A percentile compares a stretch with the other conserved stretches of the same genome.
These are phyloP conservation scores for Halichoeres trimaculatus DNA, from an alignment of 2,113 vertebrate genomes.

Conservation along the genomic window DNA sequence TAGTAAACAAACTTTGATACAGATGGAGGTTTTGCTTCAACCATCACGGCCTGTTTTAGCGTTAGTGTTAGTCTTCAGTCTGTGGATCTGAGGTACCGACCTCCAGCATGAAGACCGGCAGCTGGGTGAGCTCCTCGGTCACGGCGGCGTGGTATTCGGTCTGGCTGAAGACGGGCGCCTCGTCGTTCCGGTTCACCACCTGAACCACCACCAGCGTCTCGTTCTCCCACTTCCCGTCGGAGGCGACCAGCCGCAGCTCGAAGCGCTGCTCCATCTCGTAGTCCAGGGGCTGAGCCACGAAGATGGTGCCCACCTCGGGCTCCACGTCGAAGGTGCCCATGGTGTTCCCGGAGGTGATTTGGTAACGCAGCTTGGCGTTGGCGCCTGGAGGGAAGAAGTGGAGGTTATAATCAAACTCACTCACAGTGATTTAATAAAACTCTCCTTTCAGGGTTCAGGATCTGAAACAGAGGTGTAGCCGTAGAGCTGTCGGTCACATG, in stretches of 20 bases:
- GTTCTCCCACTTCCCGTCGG: slow-evolving; percentile 93
- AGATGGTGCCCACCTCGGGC: slow-evolving; percentile 87
- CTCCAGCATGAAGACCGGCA: slow-evolving; percentile 87
- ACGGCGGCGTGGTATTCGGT: slow-evolving; percentile 85
- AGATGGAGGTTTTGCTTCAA: too few relatives aligned
- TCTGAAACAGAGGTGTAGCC: too few relatives aligned
- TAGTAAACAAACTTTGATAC: too few relatives aligned
- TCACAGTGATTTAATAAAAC: too few relatives aligned
- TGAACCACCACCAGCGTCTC: slow-evolving; percentile 85
- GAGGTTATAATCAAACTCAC: background rate
- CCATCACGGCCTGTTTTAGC: too few relatives aligned
- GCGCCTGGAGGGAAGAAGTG: slow-evolving; percentile 79
- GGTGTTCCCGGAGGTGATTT: slow-evolving; percentile 88
- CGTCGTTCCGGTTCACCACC: slow-evolving; percentile 89
- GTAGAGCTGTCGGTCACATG: background rate
- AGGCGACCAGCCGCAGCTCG: slow-evolving; percentile 87
- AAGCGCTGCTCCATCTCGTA: slow-evolving; percentile 87
- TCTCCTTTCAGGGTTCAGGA: too few relatives aligned
- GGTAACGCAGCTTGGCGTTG: slow-evolving; percentile 90
- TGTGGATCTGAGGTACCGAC: slow-evolving; percentile 59
- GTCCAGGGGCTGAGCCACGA: slow-evolving; percentile 88
- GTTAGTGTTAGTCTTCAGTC: background rate
- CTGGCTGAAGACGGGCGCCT: slow-evolving; percentile 88
- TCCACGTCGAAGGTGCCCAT: slow-evolving; percentile 91
- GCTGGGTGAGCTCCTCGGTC: slow-evolving; percentile 85